Conservation (phyloP, 2,797 vertebrate species). For the Anguilla marmorata region DNA sequence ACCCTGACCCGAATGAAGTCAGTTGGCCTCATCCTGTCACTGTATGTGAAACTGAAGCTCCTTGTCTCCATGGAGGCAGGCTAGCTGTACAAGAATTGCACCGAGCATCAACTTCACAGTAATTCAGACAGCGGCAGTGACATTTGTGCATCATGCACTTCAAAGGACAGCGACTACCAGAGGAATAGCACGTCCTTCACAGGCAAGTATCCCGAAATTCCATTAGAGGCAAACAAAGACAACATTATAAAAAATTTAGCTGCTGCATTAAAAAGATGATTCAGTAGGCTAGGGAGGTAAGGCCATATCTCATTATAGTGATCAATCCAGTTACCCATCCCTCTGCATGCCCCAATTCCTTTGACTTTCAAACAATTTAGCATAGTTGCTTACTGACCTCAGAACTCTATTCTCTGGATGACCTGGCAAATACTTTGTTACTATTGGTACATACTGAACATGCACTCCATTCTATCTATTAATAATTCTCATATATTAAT, state of each 20-base stretch:
- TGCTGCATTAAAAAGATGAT: constrained; percentile 6
- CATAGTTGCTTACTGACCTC: not conserved
- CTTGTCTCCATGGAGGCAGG: not conserved
- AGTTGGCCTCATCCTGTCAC: not conserved
- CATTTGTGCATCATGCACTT: not conserved
- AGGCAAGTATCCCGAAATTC: not conserved
- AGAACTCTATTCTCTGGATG: not conserved
- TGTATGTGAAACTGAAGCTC: not conserved
- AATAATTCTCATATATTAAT: not conserved
- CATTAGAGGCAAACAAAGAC: constrained; percentile 11
- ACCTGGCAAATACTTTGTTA: not conserved
- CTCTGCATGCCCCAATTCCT: not conserved
- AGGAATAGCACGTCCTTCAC: not conserved
- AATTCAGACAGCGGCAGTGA: not conserved
- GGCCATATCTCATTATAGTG: not conserved
- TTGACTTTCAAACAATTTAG: constrained; percentile 4
- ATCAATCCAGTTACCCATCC: not conserved
- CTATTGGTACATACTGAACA: not conserved
- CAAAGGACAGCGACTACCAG: not conserved
- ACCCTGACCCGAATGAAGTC: not conserved
- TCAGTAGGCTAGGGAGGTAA: not conserved
- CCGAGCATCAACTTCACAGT: not conserved
- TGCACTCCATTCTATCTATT: not conserved
- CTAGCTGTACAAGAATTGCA: not conserved
- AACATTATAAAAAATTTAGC: not conserved